phyloP scores from a whole-genome alignment of 2,888 invertebrate species.

The Ernsta delagoae region DNA sequence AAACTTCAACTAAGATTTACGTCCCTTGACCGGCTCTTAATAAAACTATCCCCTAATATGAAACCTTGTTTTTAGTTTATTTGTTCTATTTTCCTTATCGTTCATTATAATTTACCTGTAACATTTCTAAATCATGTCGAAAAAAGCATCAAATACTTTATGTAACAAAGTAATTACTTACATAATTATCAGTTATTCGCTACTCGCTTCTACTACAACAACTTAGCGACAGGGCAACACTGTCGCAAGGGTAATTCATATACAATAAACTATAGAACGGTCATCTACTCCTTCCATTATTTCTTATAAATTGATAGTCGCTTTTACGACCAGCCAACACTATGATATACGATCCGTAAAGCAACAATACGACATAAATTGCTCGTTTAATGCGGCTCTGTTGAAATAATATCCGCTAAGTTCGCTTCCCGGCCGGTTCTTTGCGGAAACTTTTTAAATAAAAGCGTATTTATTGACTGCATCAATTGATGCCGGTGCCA shows the following conservation, averaged over 20 bases:
- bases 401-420: conserved; percentile 49
- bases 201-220: background rate
- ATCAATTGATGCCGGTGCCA: conserved; percentile 42
- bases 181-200: background rate
- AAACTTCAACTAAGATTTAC: no score
- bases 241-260: conserved; percentile 38
- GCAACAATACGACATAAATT: conserved; percentile 52
- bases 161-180: no score
- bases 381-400: conserved; percentile 48
- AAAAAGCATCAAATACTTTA: no score
- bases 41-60: no score
- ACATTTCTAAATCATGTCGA: no score
- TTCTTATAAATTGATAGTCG: conserved; percentile 56
- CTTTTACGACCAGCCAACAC: no score
- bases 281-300: conserved; percentile 52
- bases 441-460: conserved; percentile 45
- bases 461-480: conserved; percentile 44
- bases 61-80: no score
- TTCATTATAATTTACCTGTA: no score
- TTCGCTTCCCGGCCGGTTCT: conserved; percentile 41
- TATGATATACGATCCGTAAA: conserved; percentile 35
- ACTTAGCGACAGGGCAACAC: background rate
- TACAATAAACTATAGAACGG: conserved; percentile 44
- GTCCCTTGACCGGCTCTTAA: no score
- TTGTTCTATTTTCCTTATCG: no score